A percentile compares a stretch with the other conserved stretches of the same genome.
These are phyloP conservation scores for Semotilus atromaculatus DNA, from an alignment of 2,797 vertebrate genomes.

Conservation along the genomic window DNA sequence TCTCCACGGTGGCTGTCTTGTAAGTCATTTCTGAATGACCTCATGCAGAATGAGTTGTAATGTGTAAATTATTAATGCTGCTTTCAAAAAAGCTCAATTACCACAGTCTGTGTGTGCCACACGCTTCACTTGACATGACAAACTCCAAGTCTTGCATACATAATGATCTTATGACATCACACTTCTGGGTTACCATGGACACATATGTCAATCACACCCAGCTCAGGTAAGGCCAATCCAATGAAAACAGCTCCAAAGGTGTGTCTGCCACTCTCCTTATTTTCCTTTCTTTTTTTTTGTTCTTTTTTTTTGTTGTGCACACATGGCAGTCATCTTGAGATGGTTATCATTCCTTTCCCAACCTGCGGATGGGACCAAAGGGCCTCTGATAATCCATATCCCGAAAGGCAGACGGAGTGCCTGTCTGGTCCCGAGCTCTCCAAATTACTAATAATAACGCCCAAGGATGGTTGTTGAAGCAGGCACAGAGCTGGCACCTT, in stretches of 20 bases:
- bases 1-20: constrained; percentile 86
- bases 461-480: constrained; percentile 46
- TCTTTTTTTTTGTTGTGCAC: constrained; percentile 68
- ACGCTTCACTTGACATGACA: constrained; percentile 50
- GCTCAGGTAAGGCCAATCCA: constrained; percentile 56
- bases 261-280: constrained; percentile 72
- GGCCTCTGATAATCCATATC: constrained; percentile 57
- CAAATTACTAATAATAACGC: constrained; percentile 47
- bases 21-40: constrained; percentile 71
- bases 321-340: constrained; percentile 81
- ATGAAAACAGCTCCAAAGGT: constrained; percentile 69
- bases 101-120: constrained; percentile 39
- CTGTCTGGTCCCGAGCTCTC: constrained; percentile 9
- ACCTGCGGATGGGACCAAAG: constrained; percentile 76
- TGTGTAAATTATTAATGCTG: constrained; percentile 51
- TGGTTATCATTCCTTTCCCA: constrained; percentile 79
- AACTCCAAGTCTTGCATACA: constrained; percentile 55
- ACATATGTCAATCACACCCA: constrained; percentile 59
- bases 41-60: constrained; percentile 44
- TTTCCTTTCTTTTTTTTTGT: constrained; percentile 69
- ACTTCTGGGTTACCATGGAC: constrained; percentile 74
- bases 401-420: constrained; percentile 4
- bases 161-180: constrained; percentile 73
- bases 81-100: not conserved
- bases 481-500: constrained; percentile 46